Percentiles rank a stretch among this genome's conserved stretches.
phyloP scores from a whole-genome alignment of 2,797 vertebrate genomes.

The Catharus ustulatus region DNA sequence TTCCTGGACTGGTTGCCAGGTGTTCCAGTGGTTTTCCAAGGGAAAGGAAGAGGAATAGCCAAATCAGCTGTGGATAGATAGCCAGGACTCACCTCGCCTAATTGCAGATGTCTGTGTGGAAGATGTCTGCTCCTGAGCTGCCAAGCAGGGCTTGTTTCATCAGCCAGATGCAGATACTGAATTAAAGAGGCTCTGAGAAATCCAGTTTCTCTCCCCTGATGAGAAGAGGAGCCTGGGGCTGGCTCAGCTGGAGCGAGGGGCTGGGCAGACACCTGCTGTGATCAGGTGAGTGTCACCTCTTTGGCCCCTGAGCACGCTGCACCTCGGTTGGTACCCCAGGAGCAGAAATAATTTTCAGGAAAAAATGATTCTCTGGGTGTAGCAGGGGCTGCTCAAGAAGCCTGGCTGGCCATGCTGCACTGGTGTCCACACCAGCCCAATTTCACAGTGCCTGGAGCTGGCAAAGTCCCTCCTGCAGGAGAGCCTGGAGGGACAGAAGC shows the following conservation, averaged over 20 bases:
- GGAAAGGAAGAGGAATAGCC: not conserved
- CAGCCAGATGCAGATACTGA: not conserved
- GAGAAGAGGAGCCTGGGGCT: not conserved
- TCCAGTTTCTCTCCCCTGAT: conserved; percentile 6
- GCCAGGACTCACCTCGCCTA: not conserved
- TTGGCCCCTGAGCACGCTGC: not conserved
- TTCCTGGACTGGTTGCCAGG: not conserved
- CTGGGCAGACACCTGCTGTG: not conserved
- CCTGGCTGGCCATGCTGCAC: not conserved
- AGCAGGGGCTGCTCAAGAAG: not conserved
- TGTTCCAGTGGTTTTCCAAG: not conserved
- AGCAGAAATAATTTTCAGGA: not conserved
- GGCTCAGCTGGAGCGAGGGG: not conserved
- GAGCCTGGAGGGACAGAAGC: not conserved
- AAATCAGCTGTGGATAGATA: not conserved
- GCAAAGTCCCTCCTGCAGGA: not conserved
- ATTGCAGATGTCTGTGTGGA: not conserved
- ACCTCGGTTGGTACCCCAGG: not conserved
- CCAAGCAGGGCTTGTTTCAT: not conserved
- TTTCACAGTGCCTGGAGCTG: not conserved
- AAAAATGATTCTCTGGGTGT: not conserved
- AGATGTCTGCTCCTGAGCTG: not conserved
- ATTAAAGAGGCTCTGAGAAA: not conserved
- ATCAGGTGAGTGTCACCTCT: not conserved
- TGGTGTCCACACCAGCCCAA: not conserved